phyloP scores from a whole-genome alignment of 1,140 invertebrate genomes.

The Mactra quadrangularis region DNA sequence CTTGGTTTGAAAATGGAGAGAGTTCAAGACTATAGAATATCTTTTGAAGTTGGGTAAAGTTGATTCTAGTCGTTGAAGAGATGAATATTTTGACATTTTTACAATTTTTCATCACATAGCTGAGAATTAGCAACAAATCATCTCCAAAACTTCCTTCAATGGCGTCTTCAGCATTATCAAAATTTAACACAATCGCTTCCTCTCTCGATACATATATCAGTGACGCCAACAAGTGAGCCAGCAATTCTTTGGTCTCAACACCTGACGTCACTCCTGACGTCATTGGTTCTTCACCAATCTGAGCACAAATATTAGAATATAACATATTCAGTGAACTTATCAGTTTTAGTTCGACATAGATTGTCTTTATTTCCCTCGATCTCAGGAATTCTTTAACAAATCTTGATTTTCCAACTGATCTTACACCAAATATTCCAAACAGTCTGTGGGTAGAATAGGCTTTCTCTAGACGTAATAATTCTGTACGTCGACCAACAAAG shows the following conservation, averaged over 20 bases:
- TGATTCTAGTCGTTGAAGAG: conserved; percentile 33
- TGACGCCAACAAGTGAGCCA: not conserved
- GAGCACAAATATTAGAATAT: not conserved
- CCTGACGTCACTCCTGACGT: too few relatives aligned
- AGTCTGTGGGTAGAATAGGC: conserved; percentile 5
- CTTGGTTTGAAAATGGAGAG: not conserved
- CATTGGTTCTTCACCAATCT: not conserved
- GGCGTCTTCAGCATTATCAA: conserved; percentile 47
- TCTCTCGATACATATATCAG: not conserved
- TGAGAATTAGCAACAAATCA: not conserved
- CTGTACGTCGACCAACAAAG: conserved; percentile 44
- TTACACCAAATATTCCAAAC: conserved; percentile 42
- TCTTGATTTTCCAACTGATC: conserved; percentile 49
- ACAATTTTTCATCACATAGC: not conserved
- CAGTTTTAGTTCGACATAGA: not conserved
- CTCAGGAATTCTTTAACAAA: conserved; percentile 3
- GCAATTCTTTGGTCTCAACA: not conserved
- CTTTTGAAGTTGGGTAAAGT: conserved; percentile 8
- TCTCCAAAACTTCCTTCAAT: conserved; percentile 19
- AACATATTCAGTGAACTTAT: not conserved
- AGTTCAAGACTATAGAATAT: conserved; percentile 24
- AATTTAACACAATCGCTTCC: not conserved
- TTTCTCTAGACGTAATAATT: conserved; percentile 2
- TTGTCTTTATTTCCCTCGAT: not conserved
- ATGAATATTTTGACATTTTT: conserved; percentile 44